Evolutionary conservation across 2,113 vertebrate species (phyloP), one percentile per base, ranked within the genome.

Genomic region (Aphelocoma coerulescens): DNA sequence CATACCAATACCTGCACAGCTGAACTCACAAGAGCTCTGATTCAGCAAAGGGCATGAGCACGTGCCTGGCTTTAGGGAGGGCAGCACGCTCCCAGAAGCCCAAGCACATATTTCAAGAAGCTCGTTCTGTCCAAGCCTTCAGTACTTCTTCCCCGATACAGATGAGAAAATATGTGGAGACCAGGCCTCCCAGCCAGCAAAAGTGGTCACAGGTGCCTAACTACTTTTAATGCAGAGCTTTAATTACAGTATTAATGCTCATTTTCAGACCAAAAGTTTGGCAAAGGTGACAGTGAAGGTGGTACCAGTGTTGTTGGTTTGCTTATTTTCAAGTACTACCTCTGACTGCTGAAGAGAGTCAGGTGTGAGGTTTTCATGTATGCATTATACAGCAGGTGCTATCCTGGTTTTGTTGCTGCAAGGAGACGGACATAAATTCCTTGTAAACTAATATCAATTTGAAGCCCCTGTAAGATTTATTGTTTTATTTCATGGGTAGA

Each of bases 71-170:
- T 91, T 87, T 59, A 5, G 1, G 33, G 35, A 89, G 35, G 16
- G 21, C 59, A 46, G 16, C 14, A 11, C 0, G 0, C 6, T 68
- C 37, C 54, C 54, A 24, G 55, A 28, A 90, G 28, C 54, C 71
- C 37, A 68, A 83, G 48, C 13, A 67, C 1, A 0, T 11, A 4
- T 94, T 72, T 76, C 75, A 76, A 68, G 62, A 63, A 65, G 20
- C n/a, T 65, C 44, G 3, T 22, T 73, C n/a, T 17, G 27, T 88
- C 41, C 2, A 4, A 76, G 46, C 22, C 10, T 73, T 39, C 43
- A 43, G 43, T 32, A 18, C 10, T n/a, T 65, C 54, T 80, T 44
- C 32, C 32, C 30, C 7, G 16, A 6, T 27, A 57, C 6, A 43
- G 27, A 30, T 30, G 74, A 65, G 63, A 52, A 26, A 74, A 33